A percentile compares a stretch with the other conserved stretches of the same genome.
Evolutionary conservation across 1,140 invertebrate species (phyloP).

Genomic region (Drosophila bocqueti): DNA sequence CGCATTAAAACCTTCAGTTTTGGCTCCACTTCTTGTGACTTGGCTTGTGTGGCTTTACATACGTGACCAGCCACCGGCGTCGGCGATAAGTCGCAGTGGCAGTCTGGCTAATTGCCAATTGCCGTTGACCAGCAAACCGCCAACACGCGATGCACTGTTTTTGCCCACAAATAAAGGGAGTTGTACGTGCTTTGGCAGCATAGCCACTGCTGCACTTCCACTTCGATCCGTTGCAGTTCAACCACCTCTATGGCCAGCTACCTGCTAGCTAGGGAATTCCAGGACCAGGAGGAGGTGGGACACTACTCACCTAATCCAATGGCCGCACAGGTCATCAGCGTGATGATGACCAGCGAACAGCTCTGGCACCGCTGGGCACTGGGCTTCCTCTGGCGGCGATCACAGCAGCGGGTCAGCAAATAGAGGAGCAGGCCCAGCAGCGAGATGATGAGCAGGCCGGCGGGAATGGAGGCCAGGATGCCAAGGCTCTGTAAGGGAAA

Average conservation of each 20-base stretch:
- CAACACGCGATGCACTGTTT: slow-evolving; percentile 36
- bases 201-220: slow-evolving; percentile 4
- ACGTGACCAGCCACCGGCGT: slow-evolving; percentile 44
- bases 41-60: slow-evolving; percentile 48
- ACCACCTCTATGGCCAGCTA: not conserved
- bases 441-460: slow-evolving; percentile 95
- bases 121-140: slow-evolving; percentile 36
- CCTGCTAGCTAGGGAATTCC: not conserved
- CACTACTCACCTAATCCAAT: slow-evolving; percentile 86
- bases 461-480: slow-evolving; percentile 95
- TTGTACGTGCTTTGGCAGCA: slow-evolving; percentile 29
- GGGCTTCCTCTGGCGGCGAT: slow-evolving; percentile 92
- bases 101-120: slow-evolving; percentile 76
- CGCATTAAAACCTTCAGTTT: slow-evolving; percentile 9
- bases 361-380: slow-evolving; percentile 91
- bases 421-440: slow-evolving; percentile 95
- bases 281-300: not conserved
- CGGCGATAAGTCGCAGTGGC: slow-evolving; percentile 21
- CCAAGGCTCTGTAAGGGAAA: slow-evolving; percentile 90
- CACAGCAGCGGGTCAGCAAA: slow-evolving; percentile 96
- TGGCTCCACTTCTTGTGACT: slow-evolving; percentile 20
- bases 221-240: slow-evolving; percentile 43
- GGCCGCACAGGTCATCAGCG: slow-evolving; percentile 92
- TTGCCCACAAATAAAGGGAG: not conserved
- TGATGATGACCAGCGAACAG: slow-evolving; percentile 91